Evolutionary conservation across 2,113 vertebrate species (phyloP).

Genomic region (Macaca mulatta): DNA sequence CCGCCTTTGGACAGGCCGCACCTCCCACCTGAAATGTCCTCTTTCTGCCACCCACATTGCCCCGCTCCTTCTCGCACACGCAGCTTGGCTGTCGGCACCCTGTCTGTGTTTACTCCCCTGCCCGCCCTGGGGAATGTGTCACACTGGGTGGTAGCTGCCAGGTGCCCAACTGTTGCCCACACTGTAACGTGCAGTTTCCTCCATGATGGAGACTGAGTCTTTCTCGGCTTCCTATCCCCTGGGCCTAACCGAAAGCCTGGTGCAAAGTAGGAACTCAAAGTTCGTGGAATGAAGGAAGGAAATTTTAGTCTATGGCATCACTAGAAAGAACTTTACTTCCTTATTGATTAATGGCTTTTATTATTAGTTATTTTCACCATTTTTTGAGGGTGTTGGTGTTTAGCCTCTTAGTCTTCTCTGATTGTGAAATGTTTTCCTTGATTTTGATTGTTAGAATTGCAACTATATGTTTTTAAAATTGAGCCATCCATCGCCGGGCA

Average conservation of each 20-base stretch:
- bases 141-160: not conserved
- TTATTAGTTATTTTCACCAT: not conserved
- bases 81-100: not conserved
- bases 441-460: not conserved
- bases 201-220: not conserved
- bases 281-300: not conserved
- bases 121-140: too few species aligned
- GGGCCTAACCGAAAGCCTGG: not conserved
- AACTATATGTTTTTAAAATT: not conserved
- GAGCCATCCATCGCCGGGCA: not conserved
- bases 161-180: too few species aligned
- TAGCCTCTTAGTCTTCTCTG: not conserved
- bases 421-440: not conserved
- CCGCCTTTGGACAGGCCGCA: accelerated
- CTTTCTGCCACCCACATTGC: not conserved
- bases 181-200: not conserved
- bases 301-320: too few species aligned
- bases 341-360: not conserved
- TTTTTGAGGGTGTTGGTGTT: not conserved
- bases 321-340: not conserved
- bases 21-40: too few species aligned
- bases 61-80: accelerated
- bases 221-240: not conserved
- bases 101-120: not conserved
- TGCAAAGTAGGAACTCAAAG: not conserved